Evolutionary conservation across 2,113 vertebrate genomes (phyloP).

Genomic region (Vulpes ferrilata): DNA sequence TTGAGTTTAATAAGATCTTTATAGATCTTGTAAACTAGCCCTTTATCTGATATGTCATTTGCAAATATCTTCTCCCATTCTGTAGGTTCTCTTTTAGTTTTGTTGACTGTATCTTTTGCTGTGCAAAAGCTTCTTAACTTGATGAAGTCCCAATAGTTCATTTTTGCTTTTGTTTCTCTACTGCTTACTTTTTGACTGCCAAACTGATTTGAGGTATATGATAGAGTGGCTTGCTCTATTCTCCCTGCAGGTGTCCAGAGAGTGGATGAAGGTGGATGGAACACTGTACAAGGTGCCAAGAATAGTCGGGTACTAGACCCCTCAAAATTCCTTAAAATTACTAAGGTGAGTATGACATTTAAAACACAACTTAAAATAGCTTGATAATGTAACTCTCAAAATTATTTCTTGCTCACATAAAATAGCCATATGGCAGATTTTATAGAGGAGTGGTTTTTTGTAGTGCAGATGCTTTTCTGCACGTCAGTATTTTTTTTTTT

Average conservation of each 20-base stretch:
- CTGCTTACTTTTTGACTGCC: background rate
- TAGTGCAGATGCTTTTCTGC: background rate
- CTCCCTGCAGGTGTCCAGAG: slow-evolving; percentile 88
- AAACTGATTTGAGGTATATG: background rate
- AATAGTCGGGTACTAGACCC: slow-evolving; percentile 98
- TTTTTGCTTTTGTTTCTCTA: no score
- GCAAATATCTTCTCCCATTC: no score
- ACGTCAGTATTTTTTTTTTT: background rate
- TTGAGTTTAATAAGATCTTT: no score
- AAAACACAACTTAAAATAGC: background rate
- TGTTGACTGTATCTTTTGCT: no score
- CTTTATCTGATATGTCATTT: no score
- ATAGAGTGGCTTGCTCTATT: background rate
- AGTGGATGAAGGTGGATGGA: slow-evolving; percentile 96
- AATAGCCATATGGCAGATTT: background rate
- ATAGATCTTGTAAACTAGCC: no score
- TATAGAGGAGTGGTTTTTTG: background rate
- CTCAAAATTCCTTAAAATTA: slow-evolving; percentile 99
- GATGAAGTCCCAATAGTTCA: no score
- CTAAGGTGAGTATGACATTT: slow-evolving; percentile 92
- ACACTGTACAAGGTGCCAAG: slow-evolving; percentile 97
- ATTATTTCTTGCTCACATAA: background rate
- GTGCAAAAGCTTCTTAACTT: no score
- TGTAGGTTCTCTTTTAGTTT: no score
- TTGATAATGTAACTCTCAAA: background rate